A percentile compares a stretch with the other conserved stretches of the same genome.
phyloP scores from a whole-genome alignment of 2,888 invertebrate genomes.

The Atethmia centrago region DNA sequence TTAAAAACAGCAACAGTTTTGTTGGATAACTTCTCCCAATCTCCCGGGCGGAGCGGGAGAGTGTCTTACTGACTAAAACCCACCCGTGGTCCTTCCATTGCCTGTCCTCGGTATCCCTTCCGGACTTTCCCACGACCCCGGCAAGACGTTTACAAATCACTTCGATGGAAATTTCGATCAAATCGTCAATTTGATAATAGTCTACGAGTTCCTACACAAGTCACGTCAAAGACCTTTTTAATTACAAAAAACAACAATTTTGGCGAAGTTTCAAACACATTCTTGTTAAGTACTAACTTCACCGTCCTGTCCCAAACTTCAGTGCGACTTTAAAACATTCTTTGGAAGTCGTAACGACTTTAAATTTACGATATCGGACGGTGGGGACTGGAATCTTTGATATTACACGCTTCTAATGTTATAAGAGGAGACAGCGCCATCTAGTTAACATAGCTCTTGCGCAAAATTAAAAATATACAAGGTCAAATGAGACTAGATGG shows the following conservation, averaged over 20 bases:
- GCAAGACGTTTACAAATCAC: too few species aligned
- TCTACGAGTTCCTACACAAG: not conserved
- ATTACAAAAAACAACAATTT: conserved; percentile 22
- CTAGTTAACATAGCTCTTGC: not conserved
- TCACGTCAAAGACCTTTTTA: not conserved
- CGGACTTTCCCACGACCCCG: too few species aligned
- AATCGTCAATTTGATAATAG: not conserved
- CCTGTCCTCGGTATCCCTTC: too few species aligned
- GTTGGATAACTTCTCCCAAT: too few species aligned
- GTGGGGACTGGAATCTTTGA: conserved; percentile 13
- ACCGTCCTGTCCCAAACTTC: conserved; percentile 6
- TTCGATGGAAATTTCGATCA: not conserved
- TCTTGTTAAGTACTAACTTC: conserved; percentile 13
- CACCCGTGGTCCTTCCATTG: too few species aligned
- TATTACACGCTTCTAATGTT: conserved; percentile 8
- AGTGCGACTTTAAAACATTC: conserved; percentile 33
- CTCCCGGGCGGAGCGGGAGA: too few species aligned
- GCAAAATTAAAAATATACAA: not conserved
- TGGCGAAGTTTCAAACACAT: conserved; percentile 9
- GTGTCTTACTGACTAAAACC: too few species aligned
- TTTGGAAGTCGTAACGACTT: conserved; percentile 33
- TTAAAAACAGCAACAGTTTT: too few species aligned
- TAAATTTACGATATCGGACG: conserved; percentile 27
- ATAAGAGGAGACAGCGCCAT: not conserved
- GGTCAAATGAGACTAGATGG: too few species aligned